These are phyloP conservation scores for Globia sparganii DNA, from an alignment of 2,888 invertebrate genomes.

Conservation along the genomic window DNA sequence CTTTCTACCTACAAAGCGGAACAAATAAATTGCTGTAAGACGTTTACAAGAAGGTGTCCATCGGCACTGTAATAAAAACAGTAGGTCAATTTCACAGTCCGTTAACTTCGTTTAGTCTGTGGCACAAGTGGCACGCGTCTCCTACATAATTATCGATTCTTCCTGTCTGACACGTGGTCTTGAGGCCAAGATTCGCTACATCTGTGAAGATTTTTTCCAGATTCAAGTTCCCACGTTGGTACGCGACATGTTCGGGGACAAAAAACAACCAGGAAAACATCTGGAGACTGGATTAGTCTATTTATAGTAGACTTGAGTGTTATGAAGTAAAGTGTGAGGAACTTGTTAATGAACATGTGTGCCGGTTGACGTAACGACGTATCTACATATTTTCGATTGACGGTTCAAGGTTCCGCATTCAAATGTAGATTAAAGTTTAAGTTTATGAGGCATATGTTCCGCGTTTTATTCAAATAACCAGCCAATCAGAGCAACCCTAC, in stretches of 20 bases:
- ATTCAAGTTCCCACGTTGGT: slow-evolving; percentile 85
- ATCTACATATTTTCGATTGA: slow-evolving; percentile 41
- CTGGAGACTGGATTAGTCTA: slow-evolving; percentile 82
- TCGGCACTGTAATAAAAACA: slow-evolving; percentile 72
- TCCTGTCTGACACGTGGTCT: slow-evolving; percentile 86
- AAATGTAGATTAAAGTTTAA: slow-evolving; percentile 45
- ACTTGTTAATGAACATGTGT: slow-evolving; percentile 75
- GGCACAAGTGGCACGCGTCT: slow-evolving; percentile 85
- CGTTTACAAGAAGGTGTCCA: slow-evolving; percentile 44
- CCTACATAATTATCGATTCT: slow-evolving; percentile 74
- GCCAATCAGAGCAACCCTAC: slow-evolving; percentile 44
- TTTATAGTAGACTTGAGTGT: slow-evolving; percentile 80
- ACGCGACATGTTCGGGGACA: slow-evolving; percentile 80
- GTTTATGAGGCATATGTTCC: slow-evolving; percentile 4
- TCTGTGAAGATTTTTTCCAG: slow-evolving; percentile 79
- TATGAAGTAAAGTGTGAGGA: slow-evolving; percentile 80
- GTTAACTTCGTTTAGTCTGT: slow-evolving; percentile 67
- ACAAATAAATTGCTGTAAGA: slow-evolving; percentile 61
- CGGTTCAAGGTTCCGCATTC: slow-evolving; percentile 38
- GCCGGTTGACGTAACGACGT: slow-evolving; percentile 47
- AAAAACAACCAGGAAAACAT: slow-evolving; percentile 84
- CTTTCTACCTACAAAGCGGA: slow-evolving; percentile 41
- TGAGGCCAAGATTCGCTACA: slow-evolving; percentile 78
- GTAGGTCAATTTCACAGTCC: slow-evolving; percentile 83
- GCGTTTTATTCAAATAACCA: slow-evolving; percentile 33